Evolutionary conservation across 1,140 invertebrate species (phyloP), one percentile per base, ranked within the genome.

Genomic region (Stratiolaelaps scimitus): DNA sequence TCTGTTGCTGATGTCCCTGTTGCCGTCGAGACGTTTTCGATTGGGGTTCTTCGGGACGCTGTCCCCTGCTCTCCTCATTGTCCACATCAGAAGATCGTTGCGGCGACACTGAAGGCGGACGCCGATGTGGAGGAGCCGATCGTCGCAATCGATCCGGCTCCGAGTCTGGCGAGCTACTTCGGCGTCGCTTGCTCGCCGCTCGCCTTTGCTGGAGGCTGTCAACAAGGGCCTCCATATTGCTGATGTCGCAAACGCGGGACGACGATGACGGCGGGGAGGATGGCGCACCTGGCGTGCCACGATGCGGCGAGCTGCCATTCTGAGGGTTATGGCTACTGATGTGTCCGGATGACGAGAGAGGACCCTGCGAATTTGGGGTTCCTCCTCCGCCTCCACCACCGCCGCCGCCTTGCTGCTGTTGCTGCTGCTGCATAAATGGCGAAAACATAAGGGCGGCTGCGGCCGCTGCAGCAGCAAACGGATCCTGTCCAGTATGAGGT

Each of bases 391-490:
- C 26, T 26, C 17, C 23, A 5, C 34, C 26, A 15, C 34, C 26
- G 6, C 34, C 26, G 6, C 13, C 26, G 6, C 13, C 26, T 26
- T 60, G 53, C 23, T 60, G 53, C 23, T 60, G 53, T 15, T 60
- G 53, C 10, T 60, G 53, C 10, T 60, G 53, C 26, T 60, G 53
- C 53, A 60, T 60, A 34, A 60, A 60, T 4, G 53, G 53, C 15
- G 53, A 60, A 26, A 60, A 60, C 53, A 60, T 60, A 4, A 60
- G 53, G 17, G 53, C 53, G 26, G 53, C 53, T 5, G 53, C 53
- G 15, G 53, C 53, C 15, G 53, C 53, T 15, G 53, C 53, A 2
- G 53, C 34, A 2, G 53, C 53, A 23, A 60, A 60, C 13, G 53
- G 53, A 60, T 60, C 53, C 10, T 60, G 53, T 29, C 53, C 53